Evolutionary conservation across 2,113 vertebrate genomes (phyloP), one percentile per base, ranked within the genome.

Genomic region (Holacanthus passer): DNA sequence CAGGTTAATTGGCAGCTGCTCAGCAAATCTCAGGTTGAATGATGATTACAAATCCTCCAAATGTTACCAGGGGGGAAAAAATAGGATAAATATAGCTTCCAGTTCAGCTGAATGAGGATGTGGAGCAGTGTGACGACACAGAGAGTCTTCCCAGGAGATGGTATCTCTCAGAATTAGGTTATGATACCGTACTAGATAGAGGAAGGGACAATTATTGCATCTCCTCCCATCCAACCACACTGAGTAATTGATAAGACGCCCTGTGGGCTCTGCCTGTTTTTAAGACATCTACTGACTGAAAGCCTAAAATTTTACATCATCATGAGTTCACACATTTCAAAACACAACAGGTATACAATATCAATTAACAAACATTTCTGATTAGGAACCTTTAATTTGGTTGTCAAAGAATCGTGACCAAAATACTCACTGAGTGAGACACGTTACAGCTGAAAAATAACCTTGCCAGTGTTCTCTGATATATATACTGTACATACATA

Each of bases 1-100:
- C 59, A 24, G 93, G 94, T 94, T 95, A 95, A 96, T 95, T 95
- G 88, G 87, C 86, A 94, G 91, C 91, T 87, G 87, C 90, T 93
- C 81, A 81, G 85, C 35, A 91, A 93, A 92, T 94, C 94, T 95
- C 92, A 91, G 88, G 93, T 94, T 93, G 91, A 93, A 90, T 88
- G 90, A 94, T 89, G 92, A 95, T 94, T 92, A 93, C 91, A 90
- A 94, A 92, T 89, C 87, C 86, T 89, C 90, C 83, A 90, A 92
- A 94, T 91, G 90, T 92, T 93, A 92, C 88, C 64, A 32, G 39
- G 20, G 50, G 48, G 56, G 47, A 66, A 41, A 79, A 85, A 84
- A 73, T n/a, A 50, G 68, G 79, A 93, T 93, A 93, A 94, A 93
- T 93, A 90, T 94, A 94, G 90, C 83, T 78, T 81, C 73, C 86